These are phyloP conservation scores for Tauraco erythrolophus DNA, from an alignment of 2,113 vertebrate genomes.

Conservation along the genomic window DNA sequence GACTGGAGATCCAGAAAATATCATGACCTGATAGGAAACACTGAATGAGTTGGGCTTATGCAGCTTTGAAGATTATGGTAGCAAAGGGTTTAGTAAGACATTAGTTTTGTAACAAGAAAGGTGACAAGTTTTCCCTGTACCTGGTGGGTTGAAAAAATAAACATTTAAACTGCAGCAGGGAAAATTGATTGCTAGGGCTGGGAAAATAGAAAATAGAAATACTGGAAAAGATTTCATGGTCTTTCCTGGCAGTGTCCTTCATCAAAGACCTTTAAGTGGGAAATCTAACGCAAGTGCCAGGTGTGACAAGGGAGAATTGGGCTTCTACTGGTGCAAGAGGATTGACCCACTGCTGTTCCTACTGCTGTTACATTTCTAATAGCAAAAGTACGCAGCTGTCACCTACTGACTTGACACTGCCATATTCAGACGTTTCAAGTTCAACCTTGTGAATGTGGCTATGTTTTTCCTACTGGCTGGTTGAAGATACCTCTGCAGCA, in stretches of 20 bases:
- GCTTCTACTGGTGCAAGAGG: accelerated
- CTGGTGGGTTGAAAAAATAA: neutral
- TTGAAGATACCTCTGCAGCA: neutral
- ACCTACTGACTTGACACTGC: neutral
- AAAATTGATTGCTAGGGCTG: neutral
- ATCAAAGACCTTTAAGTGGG: neutral
- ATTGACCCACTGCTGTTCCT: neutral
- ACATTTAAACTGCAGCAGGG: neutral
- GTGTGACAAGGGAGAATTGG: neutral
- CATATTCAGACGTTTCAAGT: neutral
- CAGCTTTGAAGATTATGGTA: neutral
- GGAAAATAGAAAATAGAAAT: neutral
- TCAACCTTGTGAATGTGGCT: neutral
- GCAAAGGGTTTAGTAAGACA: neutral
- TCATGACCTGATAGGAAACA: neutral
- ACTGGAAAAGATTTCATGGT: neutral
- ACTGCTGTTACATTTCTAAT: neutral
- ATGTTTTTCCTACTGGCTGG: neutral
- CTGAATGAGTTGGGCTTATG: neutral
- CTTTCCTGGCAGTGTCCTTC: neutral
- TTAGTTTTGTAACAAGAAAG: neutral
- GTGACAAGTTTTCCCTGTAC: neutral
- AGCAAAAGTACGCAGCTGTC: neutral
- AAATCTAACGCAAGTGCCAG: neutral
- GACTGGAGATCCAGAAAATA: neutral